Percentiles rank a stretch among this genome's conserved stretches.
Evolutionary conservation across 2,797 vertebrate species (phyloP).

Genomic region (Mastacembelus armatus): DNA sequence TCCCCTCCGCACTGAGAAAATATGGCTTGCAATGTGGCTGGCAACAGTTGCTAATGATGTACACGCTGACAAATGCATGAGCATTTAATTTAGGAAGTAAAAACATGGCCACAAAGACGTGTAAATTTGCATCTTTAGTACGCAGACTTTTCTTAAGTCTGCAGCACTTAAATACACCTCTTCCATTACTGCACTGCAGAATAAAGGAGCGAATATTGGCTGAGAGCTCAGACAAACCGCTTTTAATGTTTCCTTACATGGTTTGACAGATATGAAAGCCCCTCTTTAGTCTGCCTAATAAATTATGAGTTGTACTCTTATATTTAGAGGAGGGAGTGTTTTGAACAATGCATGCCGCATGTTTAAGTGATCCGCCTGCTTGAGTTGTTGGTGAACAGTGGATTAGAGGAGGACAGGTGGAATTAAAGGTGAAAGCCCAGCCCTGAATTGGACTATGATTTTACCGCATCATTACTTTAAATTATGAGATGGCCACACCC

Average conservation of each 20-base stretch:
- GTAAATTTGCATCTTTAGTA: conserved; percentile 50
- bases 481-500: conserved; percentile 57
- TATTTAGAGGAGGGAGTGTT: conserved; percentile 36
- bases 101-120: conserved; percentile 20
- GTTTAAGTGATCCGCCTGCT: conserved; percentile 43
- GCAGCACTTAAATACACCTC: conserved; percentile 42
- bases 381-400: conserved; percentile 34
- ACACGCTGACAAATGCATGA: conserved; percentile 29
- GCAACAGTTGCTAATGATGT: conserved; percentile 33
- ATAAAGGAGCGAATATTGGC: conserved; percentile 35
- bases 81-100: conserved; percentile 28
- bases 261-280: conserved; percentile 52
- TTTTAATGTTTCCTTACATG: conserved; percentile 53
- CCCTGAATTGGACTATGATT: conserved; percentile 42
- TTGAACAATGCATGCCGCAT: not conserved
- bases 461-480: conserved; percentile 53
- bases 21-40: conserved; percentile 10
- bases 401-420: conserved; percentile 43
- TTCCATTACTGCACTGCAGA: conserved; percentile 29
- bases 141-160: conserved; percentile 16
- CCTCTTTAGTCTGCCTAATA: conserved; percentile 55
- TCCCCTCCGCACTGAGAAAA: conserved; percentile 25
- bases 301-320: conserved; percentile 55
- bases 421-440: conserved; percentile 52
- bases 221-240: conserved; percentile 57